phyloP scores from a whole-genome alignment of 1,140 invertebrate species.

The Megathymus violae region DNA sequence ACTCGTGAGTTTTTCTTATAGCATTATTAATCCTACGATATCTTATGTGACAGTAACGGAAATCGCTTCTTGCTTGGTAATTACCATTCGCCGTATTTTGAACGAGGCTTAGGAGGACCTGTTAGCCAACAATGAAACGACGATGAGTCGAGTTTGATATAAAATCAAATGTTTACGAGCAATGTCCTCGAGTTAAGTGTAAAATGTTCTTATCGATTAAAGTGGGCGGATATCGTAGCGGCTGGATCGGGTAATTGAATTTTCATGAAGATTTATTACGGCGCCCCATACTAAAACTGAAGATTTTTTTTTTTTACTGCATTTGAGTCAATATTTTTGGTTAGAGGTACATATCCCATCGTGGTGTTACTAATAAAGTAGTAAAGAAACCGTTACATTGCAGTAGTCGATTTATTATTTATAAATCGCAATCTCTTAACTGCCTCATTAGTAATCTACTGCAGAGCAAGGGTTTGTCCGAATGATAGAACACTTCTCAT shows the following conservation, averaged over 20 bases:
- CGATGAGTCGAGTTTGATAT: conserved; percentile 21
- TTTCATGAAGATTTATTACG: conserved; percentile 26
- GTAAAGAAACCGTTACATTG: no score
- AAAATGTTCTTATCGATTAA: conserved; percentile 27
- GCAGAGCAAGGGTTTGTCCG: no score
- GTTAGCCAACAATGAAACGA: conserved; percentile 15
- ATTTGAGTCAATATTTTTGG: not conserved
- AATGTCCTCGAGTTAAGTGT: conserved; percentile 16
- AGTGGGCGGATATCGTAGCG: conserved; percentile 19
- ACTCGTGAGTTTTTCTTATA: no score
- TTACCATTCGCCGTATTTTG: not conserved
- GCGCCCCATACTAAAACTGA: not conserved
- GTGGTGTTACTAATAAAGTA: no score
- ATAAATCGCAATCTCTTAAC: no score
- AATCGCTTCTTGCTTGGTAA: no score
- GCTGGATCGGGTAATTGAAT: conserved; percentile 22
- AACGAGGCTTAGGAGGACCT: not conserved
- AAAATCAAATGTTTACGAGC: conserved; percentile 31
- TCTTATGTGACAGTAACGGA: no score
- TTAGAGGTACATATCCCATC: no score
- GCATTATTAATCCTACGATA: no score
- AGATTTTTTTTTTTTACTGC: not conserved
- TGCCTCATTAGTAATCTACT: no score
- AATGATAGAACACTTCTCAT: no score
- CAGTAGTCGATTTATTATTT: no score